These are phyloP conservation scores for Muscicapa adusta DNA, from an alignment of 2,113 vertebrate genomes.

Conservation along the genomic window DNA sequence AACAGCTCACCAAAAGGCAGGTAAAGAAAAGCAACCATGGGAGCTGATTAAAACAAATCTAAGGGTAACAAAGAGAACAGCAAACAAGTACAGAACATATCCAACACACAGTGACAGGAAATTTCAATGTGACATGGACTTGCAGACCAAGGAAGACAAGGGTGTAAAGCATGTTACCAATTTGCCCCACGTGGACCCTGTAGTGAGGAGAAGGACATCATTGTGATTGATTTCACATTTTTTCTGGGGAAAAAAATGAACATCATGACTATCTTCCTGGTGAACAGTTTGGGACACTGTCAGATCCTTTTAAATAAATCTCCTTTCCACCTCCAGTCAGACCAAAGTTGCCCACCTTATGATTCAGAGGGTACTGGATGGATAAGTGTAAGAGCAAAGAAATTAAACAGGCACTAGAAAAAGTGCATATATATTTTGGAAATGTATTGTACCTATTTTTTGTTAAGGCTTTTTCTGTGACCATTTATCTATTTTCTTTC, in stretches of 20 bases:
- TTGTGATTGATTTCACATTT: background rate
- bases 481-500: background rate
- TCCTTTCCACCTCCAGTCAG: background rate
- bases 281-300: background rate
- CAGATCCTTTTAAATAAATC: background rate
- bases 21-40: background rate
- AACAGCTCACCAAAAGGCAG: background rate
- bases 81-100: background rate
- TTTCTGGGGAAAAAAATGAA: background rate
- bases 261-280: background rate
- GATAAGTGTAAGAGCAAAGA: background rate
- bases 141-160: background rate
- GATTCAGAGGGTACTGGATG: background rate
- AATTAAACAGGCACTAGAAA: background rate
- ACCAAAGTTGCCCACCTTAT: background rate
- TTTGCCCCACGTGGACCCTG: background rate
- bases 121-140: background rate
- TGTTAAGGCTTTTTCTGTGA: background rate
- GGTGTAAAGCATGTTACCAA: background rate
- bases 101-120: background rate
- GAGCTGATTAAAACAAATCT: background rate
- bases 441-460: background rate
- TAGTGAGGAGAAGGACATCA: background rate
- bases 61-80: background rate
- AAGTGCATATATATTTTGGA: background rate